Evolutionary conservation across 2,797 vertebrate species (phyloP), one percentile per base, ranked within the genome.

Genomic region (Gymnoscopelus braueri): DNA sequence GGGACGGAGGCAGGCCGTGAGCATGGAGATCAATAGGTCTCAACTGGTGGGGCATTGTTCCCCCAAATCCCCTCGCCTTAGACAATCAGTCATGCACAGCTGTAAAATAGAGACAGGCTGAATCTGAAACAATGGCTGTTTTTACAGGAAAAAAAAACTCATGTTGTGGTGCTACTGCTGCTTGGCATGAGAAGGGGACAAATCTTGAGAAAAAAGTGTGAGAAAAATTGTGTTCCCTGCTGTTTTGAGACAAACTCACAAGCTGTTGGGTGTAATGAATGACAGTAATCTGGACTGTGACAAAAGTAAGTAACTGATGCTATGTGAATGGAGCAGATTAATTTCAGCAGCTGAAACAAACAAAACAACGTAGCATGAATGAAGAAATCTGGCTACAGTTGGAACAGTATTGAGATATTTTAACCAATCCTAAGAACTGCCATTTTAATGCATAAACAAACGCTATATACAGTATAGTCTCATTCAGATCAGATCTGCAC

Each of bases 11-110:
- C 87, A 89, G 78, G 81, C 88, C 63, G 77, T 55, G 69, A 86
- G 77, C 70, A 62, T 71, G 72, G 61, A 58, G 84, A 89, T 88
- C 88, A 86, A 87, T 90, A 83, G 84, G 67, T 85, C 84, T 80
- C 78, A 78, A 84, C 71, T 75, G 81, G 77, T 80, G 80, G 68
- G 39, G 82, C 86, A 90, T 91, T 91, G 88, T 89, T 69, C 6
- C 69, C 82, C 56, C 72, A 48, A 75, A 65, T 88, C 85, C 84
- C 84, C 79, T 70, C 66, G 86, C 88, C 39, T 85, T 70, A 84
- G 60, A 85, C 84, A 87, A 92, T 92, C 92, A 88, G 91, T 93
- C 92, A 93, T 87, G 91, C 91, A 89, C 91, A 93, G 92, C 90
- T 93, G 90, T 89, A 89, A 87, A 73, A 83, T 80, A 81, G 71